phyloP scores from a whole-genome alignment of 2,797 vertebrate species.

The Glossophaga mutica region DNA sequence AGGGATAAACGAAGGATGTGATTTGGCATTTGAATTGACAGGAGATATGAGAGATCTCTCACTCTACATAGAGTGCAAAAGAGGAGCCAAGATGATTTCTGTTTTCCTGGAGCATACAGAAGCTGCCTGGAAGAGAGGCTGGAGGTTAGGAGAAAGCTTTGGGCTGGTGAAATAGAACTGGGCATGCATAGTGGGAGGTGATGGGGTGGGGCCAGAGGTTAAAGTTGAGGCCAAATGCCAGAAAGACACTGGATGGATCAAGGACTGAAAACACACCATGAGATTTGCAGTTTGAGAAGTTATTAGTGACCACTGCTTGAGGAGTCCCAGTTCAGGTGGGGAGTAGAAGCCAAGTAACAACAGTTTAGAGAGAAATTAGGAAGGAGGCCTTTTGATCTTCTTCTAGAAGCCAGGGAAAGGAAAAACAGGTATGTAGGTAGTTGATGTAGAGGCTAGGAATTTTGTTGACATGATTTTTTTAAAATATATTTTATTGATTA shows the following conservation, averaged over 20 bases:
- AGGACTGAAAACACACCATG: neutral
- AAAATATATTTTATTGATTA: no score
- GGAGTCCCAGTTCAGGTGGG: neutral
- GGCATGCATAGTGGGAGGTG: no score
- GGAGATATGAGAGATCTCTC: neutral
- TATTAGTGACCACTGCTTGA: neutral
- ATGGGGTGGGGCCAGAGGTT: neutral
- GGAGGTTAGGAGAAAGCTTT: neutral
- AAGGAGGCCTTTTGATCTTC: neutral
- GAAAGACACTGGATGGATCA: neutral
- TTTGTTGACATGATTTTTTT: neutral
- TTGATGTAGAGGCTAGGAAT: neutral
- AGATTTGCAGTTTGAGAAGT: neutral
- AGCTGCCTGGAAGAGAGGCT: neutral
- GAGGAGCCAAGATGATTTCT: neutral
- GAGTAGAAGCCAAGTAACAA: neutral
- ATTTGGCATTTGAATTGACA: neutral
- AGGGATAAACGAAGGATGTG: neutral
- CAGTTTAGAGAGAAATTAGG: neutral
- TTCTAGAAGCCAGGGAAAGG: neutral
- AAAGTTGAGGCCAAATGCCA: neutral
- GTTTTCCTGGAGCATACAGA: neutral
- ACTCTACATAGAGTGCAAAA: neutral
- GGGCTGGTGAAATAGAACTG: neutral
- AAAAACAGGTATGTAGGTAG: neutral